Base-by-base conservation (phyloP, 2,113 vertebrate genomes). In the Leucopsar rothschildi region DNA sequence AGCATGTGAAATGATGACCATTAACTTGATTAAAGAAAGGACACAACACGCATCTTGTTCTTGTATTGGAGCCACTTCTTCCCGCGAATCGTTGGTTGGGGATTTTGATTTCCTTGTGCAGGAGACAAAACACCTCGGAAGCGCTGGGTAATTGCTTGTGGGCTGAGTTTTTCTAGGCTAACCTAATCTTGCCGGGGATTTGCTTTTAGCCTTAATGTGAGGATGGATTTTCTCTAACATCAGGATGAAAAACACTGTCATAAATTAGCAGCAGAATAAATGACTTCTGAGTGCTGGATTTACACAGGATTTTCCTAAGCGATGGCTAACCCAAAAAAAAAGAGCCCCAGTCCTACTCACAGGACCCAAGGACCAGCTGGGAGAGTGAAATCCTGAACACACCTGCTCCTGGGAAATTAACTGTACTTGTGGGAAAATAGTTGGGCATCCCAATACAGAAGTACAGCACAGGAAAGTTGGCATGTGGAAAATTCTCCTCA, bases 21-120 rank as follows among this genome's bases (percentile, higher is more conserved):
- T 92, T 96, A 91, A 80, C 95, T 94, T 96, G 93, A 95, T 94
- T 92, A 94, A 96, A 93, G 92, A n/a, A 96, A 94, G 95, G 96
- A 92, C 94, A 76, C 80, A 82, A 64, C 82, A 63, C 14, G 24
- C 49, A 84, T 94, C 91, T 86, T n/a, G 80, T 71, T 86, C 91
- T 69, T 28, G 40, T 78, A 28, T 37, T 10, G 2, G 49, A 84
- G 83, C 47, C 1, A 33, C 86, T 94, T 70, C 92, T 93, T 84
- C 86, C 83, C 83, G 2, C 11, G 22, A 88, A 96, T 94, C 5
- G 65, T 60, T 61, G 81, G 70, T 52, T 42, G 78, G 92, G 94
- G 92, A 92, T 88, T 95, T 92, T 78, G 72, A 66, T 93, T 92
- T 92, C 81, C 89, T 90, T 68, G 21, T 45, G 60, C 65, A 50